Evolutionary conservation across 2,888 invertebrate genomes (phyloP), one percentile per base, ranked within the genome.

Genomic region (Colletes collaris): DNA sequence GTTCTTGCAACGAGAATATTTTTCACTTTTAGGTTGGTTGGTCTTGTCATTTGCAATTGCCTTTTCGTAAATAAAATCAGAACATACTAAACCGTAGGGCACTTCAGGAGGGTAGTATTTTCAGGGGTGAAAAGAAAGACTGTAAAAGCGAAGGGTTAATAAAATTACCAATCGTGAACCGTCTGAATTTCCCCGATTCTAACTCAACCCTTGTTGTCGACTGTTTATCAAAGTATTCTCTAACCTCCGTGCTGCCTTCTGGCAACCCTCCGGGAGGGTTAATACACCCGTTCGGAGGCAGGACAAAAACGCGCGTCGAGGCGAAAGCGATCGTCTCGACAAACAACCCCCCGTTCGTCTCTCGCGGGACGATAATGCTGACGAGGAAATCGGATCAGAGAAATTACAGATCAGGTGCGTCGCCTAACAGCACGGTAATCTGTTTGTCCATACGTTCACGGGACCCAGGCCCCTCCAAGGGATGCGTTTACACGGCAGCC

Each of bases 391-490:
- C 65, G 76, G 79, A 52, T 79, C 64, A 52, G 27, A 37, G 56
- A 65, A 52, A 53, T 50, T 50, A 35, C 7, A 37, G 74, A 64
- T 64, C 72, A 70, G 69, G 70, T 63, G 59, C 67, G 81, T 63
- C 67, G 81, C 85, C 79, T 84, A 76, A 84, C 82, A 82, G 76
- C 76, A n/a, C 44, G 58, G 27, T 76, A 79, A 85, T 82, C 83
- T 82, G 72, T 84, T 84, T 77, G 74, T 76, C 50, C 52, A 68
- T 79, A 79, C 50, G 27, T 55, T 62, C 19, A 49, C 13, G 52
- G 63, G 56, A 19, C 53, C 58, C n/a, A 56, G 44, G 10, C 8
- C 62, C 50, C 52, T 53, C 69, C 16, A 62, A 10, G 44, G 59
- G 67, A 56, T 69, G 66, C 52, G 76, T 79, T 75, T 67, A 62